Conservation (phyloP, 1,140 invertebrate genomes). For the Euschistus heros region DNA sequence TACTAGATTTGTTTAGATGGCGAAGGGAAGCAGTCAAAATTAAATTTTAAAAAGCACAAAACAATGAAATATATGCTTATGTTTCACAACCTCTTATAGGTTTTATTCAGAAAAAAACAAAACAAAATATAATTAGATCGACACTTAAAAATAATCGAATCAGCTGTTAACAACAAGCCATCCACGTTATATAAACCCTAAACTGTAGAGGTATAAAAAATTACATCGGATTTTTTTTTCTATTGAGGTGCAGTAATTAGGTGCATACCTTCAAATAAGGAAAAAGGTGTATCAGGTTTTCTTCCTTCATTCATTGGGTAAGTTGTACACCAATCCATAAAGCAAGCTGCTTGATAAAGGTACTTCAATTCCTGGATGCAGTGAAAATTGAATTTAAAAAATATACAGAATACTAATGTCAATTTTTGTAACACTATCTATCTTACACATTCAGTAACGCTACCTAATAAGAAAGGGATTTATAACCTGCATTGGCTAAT, state of each 20-base stretch:
- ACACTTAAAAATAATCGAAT: not conserved
- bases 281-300: slow-evolving; percentile 65
- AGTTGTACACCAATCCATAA: slow-evolving; percentile 72
- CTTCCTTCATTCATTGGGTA: slow-evolving; percentile 55
- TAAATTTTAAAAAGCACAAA: too few relatives aligned
- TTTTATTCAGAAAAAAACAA: too few relatives aligned
- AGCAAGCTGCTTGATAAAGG: slow-evolving; percentile 65
- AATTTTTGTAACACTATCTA: too few relatives aligned
- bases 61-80: too few relatives aligned
- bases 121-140: not conserved
- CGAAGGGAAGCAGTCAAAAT: too few relatives aligned
- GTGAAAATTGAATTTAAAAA: too few relatives aligned
- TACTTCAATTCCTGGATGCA: slow-evolving; percentile 48
- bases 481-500: too few relatives aligned
- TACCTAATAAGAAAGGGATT: not conserved
- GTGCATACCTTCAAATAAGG: slow-evolving; percentile 69
- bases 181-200: not conserved
- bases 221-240: not conserved
- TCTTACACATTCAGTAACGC: too few relatives aligned
- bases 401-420: too few relatives aligned
- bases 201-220: not conserved
- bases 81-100: too few relatives aligned
- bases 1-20: too few relatives aligned
- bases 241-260: not conserved
- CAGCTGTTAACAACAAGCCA: not conserved